phyloP scores from a whole-genome alignment of 2,797 vertebrate species.

The Galago senegalensis region DNA sequence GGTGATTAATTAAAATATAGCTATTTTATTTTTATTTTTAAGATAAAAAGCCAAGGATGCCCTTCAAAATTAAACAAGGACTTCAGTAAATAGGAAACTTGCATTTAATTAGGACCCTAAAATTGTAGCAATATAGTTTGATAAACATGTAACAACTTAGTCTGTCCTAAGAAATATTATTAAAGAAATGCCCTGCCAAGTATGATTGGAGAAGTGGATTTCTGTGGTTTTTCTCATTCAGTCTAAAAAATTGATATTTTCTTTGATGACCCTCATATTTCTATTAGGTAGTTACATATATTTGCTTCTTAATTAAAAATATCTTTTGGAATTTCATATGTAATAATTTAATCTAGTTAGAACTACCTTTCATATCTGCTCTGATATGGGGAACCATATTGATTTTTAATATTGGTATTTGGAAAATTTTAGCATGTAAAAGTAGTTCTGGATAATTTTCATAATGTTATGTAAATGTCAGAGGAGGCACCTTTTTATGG shows the following conservation, averaged over 20 bases:
- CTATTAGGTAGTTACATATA: neutral
- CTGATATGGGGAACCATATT: neutral
- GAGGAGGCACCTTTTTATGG: too few species aligned
- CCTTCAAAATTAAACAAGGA: constrained; percentile 27
- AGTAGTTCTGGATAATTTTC: constrained; percentile 21
- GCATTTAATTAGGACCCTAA: neutral
- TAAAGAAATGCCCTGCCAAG: neutral
- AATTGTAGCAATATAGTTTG: constrained; percentile 14
- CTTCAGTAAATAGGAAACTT: neutral
- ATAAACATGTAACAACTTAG: neutral
- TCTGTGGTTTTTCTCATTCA: neutral
- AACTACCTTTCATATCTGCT: neutral
- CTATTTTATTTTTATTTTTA: neutral
- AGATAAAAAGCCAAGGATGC: neutral
- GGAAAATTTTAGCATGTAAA: neutral
- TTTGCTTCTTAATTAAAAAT: neutral
- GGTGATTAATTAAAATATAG: neutral
- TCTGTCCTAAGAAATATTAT: neutral
- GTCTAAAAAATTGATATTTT: neutral
- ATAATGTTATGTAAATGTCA: too few species aligned
- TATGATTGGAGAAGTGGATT: neutral
- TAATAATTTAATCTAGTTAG: neutral
- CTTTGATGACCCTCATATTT: neutral
- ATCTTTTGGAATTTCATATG: constrained; percentile 9
- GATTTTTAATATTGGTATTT: neutral